A percentile compares a stretch with the other conserved stretches of the same genome.
Conservation (phyloP, 2,113 vertebrate species). For the Ariopsis seemanni region DNA sequence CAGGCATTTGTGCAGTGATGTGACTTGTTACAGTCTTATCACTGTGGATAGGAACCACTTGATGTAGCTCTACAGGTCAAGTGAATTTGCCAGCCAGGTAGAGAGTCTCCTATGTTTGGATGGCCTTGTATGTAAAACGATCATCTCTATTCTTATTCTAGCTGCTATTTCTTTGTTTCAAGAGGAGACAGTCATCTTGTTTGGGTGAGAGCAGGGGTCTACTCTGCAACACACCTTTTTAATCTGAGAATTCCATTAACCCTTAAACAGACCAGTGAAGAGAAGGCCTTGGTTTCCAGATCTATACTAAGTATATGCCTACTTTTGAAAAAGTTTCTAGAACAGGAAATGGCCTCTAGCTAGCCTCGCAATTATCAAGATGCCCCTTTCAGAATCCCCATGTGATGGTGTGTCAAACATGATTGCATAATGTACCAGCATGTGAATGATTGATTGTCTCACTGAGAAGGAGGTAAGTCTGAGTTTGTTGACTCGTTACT, state of each 20-base stretch:
- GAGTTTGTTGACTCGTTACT: neutral
- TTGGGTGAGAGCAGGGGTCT: too few relatives aligned
- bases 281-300: neutral
- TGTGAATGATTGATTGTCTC: neutral
- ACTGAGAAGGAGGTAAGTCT: constrained; percentile 18
- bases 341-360: neutral
- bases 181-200: neutral
- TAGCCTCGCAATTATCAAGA: neutral
- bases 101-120: neutral
- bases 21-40: neutral
- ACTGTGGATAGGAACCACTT: neutral
- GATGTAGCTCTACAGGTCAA: neutral
- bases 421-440: neutral
- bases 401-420: neutral
- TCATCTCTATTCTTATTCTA: neutral
- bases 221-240: too few relatives aligned
- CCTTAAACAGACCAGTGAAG: neutral
- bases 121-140: neutral
- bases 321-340: neutral
- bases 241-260: neutral
- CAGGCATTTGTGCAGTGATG: neutral
- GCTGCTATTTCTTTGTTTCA: neutral
- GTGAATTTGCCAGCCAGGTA: neutral
- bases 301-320: neutral
- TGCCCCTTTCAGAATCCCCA: neutral